Percentiles rank a stretch among this genome's conserved stretches.
phyloP scores from a whole-genome alignment of 2,113 vertebrate genomes.

The Menidia beryllina region DNA sequence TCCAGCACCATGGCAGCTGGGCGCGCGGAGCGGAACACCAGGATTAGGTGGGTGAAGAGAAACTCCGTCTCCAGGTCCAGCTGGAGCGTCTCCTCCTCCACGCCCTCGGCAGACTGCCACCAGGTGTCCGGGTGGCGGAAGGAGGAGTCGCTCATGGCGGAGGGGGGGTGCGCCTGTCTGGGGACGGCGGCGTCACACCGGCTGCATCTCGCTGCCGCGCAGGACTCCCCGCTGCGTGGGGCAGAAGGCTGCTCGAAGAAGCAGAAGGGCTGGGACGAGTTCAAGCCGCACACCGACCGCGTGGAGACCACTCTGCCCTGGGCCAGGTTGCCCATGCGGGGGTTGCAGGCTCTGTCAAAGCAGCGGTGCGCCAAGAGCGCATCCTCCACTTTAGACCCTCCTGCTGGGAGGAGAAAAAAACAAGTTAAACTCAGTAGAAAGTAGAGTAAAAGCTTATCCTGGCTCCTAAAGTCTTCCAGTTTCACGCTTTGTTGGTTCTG shows the following conservation, averaged over 20 bases:
- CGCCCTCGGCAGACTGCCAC: conserved; percentile 92
- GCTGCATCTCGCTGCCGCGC: conserved; percentile 76
- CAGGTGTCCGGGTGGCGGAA: conserved; percentile 91
- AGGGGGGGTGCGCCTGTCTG: conserved; percentile 84
- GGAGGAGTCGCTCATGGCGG: conserved; percentile 93
- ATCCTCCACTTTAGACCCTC: conserved; percentile 62
- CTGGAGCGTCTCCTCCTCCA: conserved; percentile 84
- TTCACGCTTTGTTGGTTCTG: neutral
- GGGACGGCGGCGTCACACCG: conserved; percentile 80
- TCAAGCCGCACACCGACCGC: conserved; percentile 84
- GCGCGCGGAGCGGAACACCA: conserved; percentile 94
- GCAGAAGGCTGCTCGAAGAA: conserved; percentile 68
- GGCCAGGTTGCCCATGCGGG: conserved; percentile 90
- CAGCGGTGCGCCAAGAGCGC: conserved; percentile 75
- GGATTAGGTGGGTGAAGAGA: conserved; percentile 94
- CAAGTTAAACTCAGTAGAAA: neutral
- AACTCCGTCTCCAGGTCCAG: conserved; percentile 92
- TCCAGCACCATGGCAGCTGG: conserved; percentile 94
- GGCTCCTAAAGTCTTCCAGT: too few species aligned
- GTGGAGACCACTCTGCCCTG: conserved; percentile 84
- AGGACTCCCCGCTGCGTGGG: conserved; percentile 66
- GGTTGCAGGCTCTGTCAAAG: conserved; percentile 88
- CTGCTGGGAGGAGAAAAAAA: conserved; percentile 34
- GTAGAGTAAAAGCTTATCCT: neutral
- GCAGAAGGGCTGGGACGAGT: conserved; percentile 83